Conservation (phyloP, 2,113 vertebrate species). For the Boulengeromyrus knoepffleri region DNA sequence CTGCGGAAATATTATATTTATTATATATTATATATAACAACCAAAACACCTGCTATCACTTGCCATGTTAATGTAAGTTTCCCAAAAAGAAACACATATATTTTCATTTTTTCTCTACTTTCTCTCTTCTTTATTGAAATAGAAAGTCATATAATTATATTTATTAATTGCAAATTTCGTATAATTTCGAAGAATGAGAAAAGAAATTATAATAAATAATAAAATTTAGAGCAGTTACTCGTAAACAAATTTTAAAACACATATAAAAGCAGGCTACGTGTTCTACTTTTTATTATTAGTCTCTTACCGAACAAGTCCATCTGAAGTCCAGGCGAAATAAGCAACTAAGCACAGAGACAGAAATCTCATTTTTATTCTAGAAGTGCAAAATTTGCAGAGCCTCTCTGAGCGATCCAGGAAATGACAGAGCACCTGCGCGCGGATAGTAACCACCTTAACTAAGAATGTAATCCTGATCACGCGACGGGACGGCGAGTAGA, state of each 20-base stretch:
- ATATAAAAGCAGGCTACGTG: neutral
- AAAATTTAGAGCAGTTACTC: neutral
- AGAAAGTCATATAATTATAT: neutral
- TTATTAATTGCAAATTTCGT: neutral
- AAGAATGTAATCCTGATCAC: neutral
- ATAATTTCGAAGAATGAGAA: neutral
- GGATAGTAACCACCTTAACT: neutral
- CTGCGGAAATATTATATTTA: neutral
- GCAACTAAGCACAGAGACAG: conserved; percentile 35
- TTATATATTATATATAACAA: neutral
- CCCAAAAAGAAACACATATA: neutral
- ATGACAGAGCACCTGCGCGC: neutral
- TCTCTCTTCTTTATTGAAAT: neutral
- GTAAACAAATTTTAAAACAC: neutral
- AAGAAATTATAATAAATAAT: neutral
- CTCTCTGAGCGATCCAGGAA: neutral
- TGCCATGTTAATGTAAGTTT: neutral
- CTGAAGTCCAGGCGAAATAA: conserved; percentile 34
- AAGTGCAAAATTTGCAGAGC: neutral
- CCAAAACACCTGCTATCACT: neutral
- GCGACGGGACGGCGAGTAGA: neutral
- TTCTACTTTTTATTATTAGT: neutral
- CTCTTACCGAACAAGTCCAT: conserved; percentile 55
- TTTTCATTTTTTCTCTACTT: neutral
- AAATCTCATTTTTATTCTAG: conserved; percentile 41